phyloP scores from a whole-genome alignment of 2,888 invertebrate genomes.

The Acrocera orbiculus region DNA sequence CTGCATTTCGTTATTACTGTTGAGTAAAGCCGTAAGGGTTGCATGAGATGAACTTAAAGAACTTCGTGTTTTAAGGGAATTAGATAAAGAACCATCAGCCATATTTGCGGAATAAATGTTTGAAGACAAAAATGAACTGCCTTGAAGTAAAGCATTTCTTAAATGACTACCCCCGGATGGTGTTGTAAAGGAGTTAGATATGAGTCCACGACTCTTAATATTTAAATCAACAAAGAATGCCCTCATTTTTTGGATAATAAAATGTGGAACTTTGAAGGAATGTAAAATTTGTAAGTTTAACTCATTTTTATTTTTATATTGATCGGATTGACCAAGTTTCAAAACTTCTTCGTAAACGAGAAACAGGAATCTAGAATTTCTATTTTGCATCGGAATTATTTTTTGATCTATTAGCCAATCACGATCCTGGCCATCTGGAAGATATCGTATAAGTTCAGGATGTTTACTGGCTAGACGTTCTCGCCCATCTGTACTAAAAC shows the following conservation, averaged over 20 bases:
- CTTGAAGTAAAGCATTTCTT: slow-evolving; percentile 25
- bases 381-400: slow-evolving; percentile 40
- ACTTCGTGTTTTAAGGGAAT: too few species aligned
- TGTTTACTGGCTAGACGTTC: slow-evolving; percentile 45
- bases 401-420: slow-evolving; percentile 43
- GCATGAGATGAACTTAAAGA: slow-evolving; percentile 30
- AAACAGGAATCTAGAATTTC: slow-evolving; percentile 41
- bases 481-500: slow-evolving; percentile 31
- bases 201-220: slow-evolving; percentile 29
- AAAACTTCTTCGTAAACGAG: slow-evolving; percentile 42
- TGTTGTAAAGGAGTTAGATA: slow-evolving; percentile 24
- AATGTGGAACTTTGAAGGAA: slow-evolving; percentile 38
- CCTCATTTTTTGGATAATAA: slow-evolving; percentile 44
- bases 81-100: neutral
- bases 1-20: slow-evolving; percentile 17
- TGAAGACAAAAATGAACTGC: too few species aligned
- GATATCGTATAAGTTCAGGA: slow-evolving; percentile 46
- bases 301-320: slow-evolving; percentile 32
- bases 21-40: slow-evolving; percentile 28
- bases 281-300: slow-evolving; percentile 25
- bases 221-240: slow-evolving; percentile 28
- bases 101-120: too few species aligned
- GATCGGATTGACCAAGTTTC: slow-evolving; percentile 37
- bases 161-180: slow-evolving; percentile 20
- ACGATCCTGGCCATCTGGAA: slow-evolving; percentile 45